Base-by-base conservation (phyloP, 1,140 invertebrate species). In the Trinorchestia longiramus region DNA sequence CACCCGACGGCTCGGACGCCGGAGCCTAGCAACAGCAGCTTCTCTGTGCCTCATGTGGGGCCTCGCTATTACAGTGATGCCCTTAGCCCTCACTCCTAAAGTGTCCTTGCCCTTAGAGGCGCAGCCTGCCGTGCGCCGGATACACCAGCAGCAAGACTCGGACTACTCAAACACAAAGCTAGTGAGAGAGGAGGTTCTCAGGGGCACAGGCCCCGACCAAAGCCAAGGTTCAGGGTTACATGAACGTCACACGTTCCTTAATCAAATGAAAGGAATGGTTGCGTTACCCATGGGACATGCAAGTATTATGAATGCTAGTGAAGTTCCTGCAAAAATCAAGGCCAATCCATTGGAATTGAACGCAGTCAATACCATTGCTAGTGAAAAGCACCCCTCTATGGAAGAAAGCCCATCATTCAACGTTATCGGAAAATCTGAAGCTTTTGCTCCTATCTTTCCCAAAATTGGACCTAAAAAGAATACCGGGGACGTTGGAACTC, bases 101-200 rank as follows among this genome's bases (percentile, higher is more conserved):
- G 44, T n/a, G 6, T 6, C 43, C 15, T 11, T 94, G 92, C 36
- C 43, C 36, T 15, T 47, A 11, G 43, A n/a, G 36, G 43, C 43
- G 19, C 92, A 94, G 44, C 92, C 92, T 45, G 92, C 92, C 17
- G 92, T 45, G 44, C 92, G 92, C 40, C 43, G 92, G 43, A 94
- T 94, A 23, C 92, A 94, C 41, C 92, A 94, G 92, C 92, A 94
- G 92, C 8, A 94, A 11, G 92, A 94, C 41, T 42, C 88, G 41
- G 88, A 91, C 41, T 91, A 91, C 88, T 43, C 88, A 15, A 41
- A 41, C 43, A 41, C 41, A 15, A 91, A 91, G 88, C 88, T 43
- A 19, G 41, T 91, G 41, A 4, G 41, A 15, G 88, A 43, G 88
- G 88, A 91, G 43, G 41, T 91, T 43, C 88, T 91, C 88, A 91